Evolutionary conservation across 2,888 invertebrate genomes (phyloP), one percentile per base, ranked within the genome.

Genomic region (Papilio protenor): DNA sequence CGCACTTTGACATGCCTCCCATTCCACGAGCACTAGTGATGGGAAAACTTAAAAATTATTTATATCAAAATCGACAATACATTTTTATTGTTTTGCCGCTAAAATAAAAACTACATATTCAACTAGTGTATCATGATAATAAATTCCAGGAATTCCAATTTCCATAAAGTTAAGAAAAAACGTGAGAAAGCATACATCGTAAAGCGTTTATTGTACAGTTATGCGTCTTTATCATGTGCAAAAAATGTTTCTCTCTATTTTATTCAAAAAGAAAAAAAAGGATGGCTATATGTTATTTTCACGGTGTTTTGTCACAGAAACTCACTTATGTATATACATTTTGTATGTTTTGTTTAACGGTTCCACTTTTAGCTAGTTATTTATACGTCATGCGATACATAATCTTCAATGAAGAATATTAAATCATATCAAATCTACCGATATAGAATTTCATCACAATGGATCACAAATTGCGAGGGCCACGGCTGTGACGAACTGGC

Each of bases 401-500:
- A 57, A 70, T 73, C 18, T 61, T 52, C 23, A 49, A 40, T 64
- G 77, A 45, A 66, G 49, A 70, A 59, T 76, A 77, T 77, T 77
- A 77, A 77, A 73, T 73, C 73, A 55, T 77, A 64, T 45, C 61
- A 27, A 27, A 74, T 57, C 55, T 45, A 18, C 18, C 57, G 27
- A 47, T 59, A 57, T 74, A 47, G 55, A 73, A 77, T 77, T 77
- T 45, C 45, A 64, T 78, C 64, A 78, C 78, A 75, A 75, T 78
- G 71, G 78, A 75, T 72, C 75, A 78, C 75, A 78, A 78, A 78
- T 77, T 74, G 59, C 47, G n/a, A 57, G 18, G n/a, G 45, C 59
- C 75, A 55, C 55, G 71, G 14, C 71, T 75, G 75, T 78, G 78
- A 78, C 47, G 78, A 72, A 71, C 64, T 72, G 47, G 71, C 75